Evolutionary conservation across 2,797 vertebrate genomes (phyloP), one percentile per base, ranked within the genome.

Genomic region (Trachops cirrhosus): DNA sequence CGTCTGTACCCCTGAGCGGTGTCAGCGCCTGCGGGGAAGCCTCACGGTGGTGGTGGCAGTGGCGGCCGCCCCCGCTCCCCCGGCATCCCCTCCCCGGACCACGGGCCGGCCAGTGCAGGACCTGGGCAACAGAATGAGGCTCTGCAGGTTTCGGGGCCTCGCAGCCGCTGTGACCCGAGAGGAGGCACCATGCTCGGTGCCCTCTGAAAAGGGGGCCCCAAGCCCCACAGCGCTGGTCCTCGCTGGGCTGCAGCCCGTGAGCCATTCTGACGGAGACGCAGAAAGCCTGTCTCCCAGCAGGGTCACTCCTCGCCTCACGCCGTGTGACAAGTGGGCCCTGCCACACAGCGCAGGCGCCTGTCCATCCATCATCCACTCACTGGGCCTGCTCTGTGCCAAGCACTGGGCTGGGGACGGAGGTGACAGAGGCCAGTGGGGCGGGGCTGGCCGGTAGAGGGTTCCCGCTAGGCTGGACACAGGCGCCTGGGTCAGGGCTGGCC

Each of bases 201-300:
- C 67, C n/a, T 24, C 48, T 1, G 3, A 52, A 39, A 12, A 19
- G 14, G 14, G 14, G 24, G n/a, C 11, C 77, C 24, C 3, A 2
- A 0, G 0, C 0, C 1, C 9, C 6, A 26, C 5, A 15, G 84
- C 44, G 11, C 52, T 1, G 1, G 54, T 24, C 21, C n/a, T 54
- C 8, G 46, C 54, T 4, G 62, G 37, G 14, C 37, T 2, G 0
- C 9, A 3, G 21, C 5, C 48, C 5, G 34, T 1, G 26, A 3
- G n/a, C 46, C 16, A 2, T 46, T 44, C 50, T 78, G 8, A 71
- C 4, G 21, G 11, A 46, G 59, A 46, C 37, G 7, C 16, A 3
- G 71, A 62, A 50, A 54, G 50, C 48, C 6, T 10, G 9, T 15
- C 41, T 54, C 34, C 37, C 9, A 0, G 0, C 9, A 15, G 50